Evolutionary conservation across 1,140 invertebrate genomes (phyloP).

Genomic region (Chironomus tepperi): DNA sequence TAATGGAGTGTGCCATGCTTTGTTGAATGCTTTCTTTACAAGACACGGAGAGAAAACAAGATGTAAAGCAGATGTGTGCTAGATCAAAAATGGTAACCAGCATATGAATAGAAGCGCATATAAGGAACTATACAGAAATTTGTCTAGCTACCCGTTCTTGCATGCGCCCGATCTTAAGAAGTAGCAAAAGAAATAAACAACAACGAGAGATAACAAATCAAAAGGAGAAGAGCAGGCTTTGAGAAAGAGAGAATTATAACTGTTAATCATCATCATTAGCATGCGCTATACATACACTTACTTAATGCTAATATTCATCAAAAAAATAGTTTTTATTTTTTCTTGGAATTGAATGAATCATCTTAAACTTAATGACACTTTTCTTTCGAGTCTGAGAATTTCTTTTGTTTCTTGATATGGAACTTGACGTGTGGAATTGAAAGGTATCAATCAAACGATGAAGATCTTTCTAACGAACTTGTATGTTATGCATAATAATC

Average conservation of each 20-base stretch:
- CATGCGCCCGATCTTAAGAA: neutral
- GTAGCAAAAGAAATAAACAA: neutral
- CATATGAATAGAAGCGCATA: neutral
- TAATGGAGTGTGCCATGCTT: neutral
- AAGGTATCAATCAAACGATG: too few relatives aligned
- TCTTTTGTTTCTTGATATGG: too few relatives aligned
- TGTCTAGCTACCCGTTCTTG: neutral
- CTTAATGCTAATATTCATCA: neutral
- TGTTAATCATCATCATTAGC: constrained; percentile 13
- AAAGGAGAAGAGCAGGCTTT: too few relatives aligned
- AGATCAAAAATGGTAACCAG: neutral
- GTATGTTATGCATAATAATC: too few relatives aligned
- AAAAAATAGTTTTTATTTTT: too few relatives aligned
- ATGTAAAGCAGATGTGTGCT: neutral
- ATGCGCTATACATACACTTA: neutral
- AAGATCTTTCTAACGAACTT: too few relatives aligned
- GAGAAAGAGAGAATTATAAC: constrained; percentile 7
- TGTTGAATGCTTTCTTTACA: neutral
- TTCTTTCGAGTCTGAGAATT: too few relatives aligned
- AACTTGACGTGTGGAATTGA: too few relatives aligned
- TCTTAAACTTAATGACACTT: too few relatives aligned
- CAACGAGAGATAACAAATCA: neutral
- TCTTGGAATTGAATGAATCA: too few relatives aligned
- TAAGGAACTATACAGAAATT: neutral
- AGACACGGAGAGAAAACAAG: neutral